Evolutionary conservation across 2,797 vertebrate genomes (phyloP).

Genomic region (Euthynnus affinis): DNA sequence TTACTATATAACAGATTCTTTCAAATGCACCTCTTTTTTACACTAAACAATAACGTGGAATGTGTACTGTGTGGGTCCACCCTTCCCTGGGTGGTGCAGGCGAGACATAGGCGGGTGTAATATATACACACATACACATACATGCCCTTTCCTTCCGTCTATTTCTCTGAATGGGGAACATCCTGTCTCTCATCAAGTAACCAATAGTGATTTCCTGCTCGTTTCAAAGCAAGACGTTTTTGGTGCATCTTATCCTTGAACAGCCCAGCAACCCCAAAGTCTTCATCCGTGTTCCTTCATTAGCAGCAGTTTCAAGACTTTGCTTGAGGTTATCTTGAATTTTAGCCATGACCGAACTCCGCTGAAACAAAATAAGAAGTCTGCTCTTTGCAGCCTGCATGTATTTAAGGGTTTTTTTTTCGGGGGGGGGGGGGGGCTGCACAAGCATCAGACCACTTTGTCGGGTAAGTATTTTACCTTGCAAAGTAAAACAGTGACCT

Average conservation of each 20-base stretch:
- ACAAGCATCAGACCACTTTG: background rate
- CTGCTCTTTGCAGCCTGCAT: background rate
- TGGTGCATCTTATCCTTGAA: constrained; percentile 24
- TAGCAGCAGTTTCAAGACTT: background rate
- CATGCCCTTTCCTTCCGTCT: constrained; percentile 70
- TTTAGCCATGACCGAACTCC: background rate
- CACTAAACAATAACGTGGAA: constrained; percentile 54
- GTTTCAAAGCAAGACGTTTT: background rate
- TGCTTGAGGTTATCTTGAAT: background rate
- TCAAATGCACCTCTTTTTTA: constrained; percentile 1
- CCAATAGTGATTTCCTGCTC: constrained; percentile 53
- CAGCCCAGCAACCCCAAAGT: too few species aligned
- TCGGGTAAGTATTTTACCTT: constrained; percentile 48
- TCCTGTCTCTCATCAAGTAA: constrained; percentile 64
- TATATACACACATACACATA: constrained; percentile 33
- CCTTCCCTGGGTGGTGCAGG: constrained; percentile 61
- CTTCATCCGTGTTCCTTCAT: background rate
- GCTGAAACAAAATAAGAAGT: background rate
- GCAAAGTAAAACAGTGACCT: constrained; percentile 56
- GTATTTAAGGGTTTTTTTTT: constrained; percentile 1
- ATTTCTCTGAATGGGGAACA: constrained; percentile 57
- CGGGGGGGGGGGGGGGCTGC: too few species aligned
- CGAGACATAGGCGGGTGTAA: constrained; percentile 14
- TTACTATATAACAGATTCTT: background rate
- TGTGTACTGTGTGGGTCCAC: constrained; percentile 48